Evolutionary conservation across 2,113 vertebrate species (phyloP), one percentile per base, ranked within the genome.

Genomic region (Alaudala cheleensis): DNA sequence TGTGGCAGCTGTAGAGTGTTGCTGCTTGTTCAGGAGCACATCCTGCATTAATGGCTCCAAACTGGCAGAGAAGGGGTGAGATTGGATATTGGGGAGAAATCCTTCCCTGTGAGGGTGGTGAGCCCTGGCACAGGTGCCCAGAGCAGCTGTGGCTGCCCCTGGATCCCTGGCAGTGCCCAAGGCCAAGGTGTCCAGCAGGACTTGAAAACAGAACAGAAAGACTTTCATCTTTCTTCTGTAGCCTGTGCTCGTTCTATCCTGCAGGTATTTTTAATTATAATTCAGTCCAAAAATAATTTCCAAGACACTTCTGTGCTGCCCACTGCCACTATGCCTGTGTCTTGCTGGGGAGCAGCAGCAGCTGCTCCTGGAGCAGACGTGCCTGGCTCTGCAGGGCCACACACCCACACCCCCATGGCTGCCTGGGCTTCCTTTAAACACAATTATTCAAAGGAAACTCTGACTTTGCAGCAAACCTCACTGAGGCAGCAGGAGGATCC

Each of bases 71-170:
- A 1, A 21, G 1, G 28, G 21, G 5, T 4, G 31, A 26, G 21
- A 28, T 13, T 0, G 62, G 40, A 8, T 37, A 7, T 11, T 20
- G 12, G 62, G 49, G 13, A 56, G 29, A 3, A 77, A 37, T 4
- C 7, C 2, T 1, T 23, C 62, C 29, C 21, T 54, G 25, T 3
- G 25, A 76, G 9, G 21, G 8, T 15, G 39, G 1, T 0, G 0
- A 82, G 39, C 6, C 34, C 70, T 76, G 47, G 54, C 70, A 76
- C n/a, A 49, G 54, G 5, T 47, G 54, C 29, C 61, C 79, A 69
- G 12, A 62, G 62, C 1, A 82, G 47, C 34, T 69, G 40, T 4
- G 40, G 40, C 40, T 76, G 79, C 40, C 14, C 62, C 62, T 62
- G 57, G 47, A 62, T 40, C 47, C 61, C 40, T 54, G 47, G 6